Evolutionary conservation across 35 echinoderm and acorn worm genomes (phyloP), one percentile per base, ranked within the genome.

Genomic region (Apostichopus californicus): DNA sequence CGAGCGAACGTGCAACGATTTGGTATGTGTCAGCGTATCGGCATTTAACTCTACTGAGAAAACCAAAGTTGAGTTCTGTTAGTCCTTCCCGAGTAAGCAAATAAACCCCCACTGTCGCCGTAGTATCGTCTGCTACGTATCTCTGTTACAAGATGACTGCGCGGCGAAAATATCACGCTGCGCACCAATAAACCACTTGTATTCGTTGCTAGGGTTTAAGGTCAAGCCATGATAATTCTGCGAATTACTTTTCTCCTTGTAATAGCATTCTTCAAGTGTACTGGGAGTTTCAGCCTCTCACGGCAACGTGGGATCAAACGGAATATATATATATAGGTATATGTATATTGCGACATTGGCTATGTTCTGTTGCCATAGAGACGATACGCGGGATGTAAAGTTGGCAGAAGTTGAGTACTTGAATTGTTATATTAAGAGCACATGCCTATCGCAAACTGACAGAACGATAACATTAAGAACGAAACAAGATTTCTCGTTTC

Each of bases 141-240:
- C 71, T 75, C 71, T 75, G 13, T 75, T 75, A 75, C 71, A 75
- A 75, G 11, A 75, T 75, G 71, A 75, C 71, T 75, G 21, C 17
- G 71, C 13, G 71, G 71, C 71, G 71, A 75, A 13, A 75, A 22
- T 22, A 18, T n/a, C 71, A 75, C 71, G 71, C 71, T 75, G 71
- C 6, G 15, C 71, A 18, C 71, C 71, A 18, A 75, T 20, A 20
- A 22, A 20, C 17, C 15, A 75, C 17, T 22, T 20, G 17, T 75
- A n/a, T 75, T 22, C 71, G 71, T 75, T 75, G 71, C n/a, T 20
- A 22, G 7, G 71, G 17, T 75, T 75, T 75, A 75, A 75, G 71
- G 71, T 75, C 71, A 75, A 18, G n/a, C 17, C 71, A 14, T 75
- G 71, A 75, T 22, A 22, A 75, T 75, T 75, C 71, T 22, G 11